These are phyloP conservation scores for Oreocharis arfaki DNA, from an alignment of 2,113 vertebrate genomes.

Conservation along the genomic window DNA sequence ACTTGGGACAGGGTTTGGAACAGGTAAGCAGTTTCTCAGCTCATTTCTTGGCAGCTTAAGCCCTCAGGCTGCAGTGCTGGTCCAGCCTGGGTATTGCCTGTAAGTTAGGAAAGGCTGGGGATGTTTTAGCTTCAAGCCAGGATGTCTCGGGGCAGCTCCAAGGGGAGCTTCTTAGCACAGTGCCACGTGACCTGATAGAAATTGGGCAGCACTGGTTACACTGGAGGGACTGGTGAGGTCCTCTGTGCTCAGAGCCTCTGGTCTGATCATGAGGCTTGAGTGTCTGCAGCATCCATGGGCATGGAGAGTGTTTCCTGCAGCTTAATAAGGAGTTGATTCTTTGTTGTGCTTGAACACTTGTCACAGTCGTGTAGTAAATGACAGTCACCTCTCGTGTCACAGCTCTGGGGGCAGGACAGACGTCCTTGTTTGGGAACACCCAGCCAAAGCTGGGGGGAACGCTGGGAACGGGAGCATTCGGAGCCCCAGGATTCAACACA, in stretches of 20 bases:
- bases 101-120: not conserved
- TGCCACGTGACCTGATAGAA: not conserved
- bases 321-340: accelerated
- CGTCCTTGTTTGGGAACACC: constrained; percentile 87
- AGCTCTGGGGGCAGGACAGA: constrained; percentile 84
- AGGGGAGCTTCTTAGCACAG: not conserved
- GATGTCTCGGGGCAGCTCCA: not conserved
- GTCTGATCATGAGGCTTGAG: not conserved
- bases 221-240: no score
- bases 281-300: not conserved
- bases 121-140: not conserved
- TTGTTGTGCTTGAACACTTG: not conserved
- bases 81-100: not conserved
- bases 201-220: not conserved
- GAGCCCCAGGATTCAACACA: constrained; percentile 80
- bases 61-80: not conserved
- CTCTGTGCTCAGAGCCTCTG: not conserved
- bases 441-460: constrained; percentile 86
- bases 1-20: constrained; percentile 86
- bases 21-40: constrained; percentile 72
- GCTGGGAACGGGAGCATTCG: constrained; percentile 85
- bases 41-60: not conserved
- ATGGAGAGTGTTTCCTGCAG: not conserved
- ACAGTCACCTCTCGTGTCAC: not conserved
- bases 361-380: not conserved